Conservation (phyloP, 2,888 invertebrate species). For the Meandrusa payeni region DNA sequence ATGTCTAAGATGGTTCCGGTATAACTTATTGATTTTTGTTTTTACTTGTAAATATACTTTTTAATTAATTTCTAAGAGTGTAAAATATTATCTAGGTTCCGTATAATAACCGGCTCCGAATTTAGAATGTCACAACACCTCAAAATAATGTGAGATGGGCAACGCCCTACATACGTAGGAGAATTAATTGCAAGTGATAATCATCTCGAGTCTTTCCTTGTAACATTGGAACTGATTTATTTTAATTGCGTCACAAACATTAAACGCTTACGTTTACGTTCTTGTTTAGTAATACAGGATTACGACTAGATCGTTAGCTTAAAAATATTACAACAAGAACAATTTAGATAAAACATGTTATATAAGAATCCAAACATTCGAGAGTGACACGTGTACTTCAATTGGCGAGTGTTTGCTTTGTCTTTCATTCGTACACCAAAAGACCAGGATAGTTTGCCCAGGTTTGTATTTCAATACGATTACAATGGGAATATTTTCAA, state of each 20-base stretch:
- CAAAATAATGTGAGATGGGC: conserved; percentile 37
- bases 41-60: too few relatives aligned
- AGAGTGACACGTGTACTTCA: too few relatives aligned
- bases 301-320: conserved; percentile 3
- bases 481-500: too few relatives aligned
- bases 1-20: too few relatives aligned
- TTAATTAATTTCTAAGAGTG: too few relatives aligned
- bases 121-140: conserved; percentile 30
- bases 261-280: conserved; percentile 25
- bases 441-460: too few relatives aligned
- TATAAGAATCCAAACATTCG: too few relatives aligned
- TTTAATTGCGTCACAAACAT: conserved; percentile 30
- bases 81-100: too few relatives aligned
- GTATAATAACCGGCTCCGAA: background rate
- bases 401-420: too few relatives aligned
- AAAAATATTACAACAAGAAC: conserved; percentile 2
- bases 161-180: conserved; percentile 31
- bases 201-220: conserved; percentile 37
- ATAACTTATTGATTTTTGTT: too few relatives aligned
- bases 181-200: conserved; percentile 43
- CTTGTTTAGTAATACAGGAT: conserved; percentile 17
- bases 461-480: too few relatives aligned
- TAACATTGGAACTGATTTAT: conserved; percentile 41
- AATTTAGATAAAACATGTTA: background rate
- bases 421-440: too few relatives aligned